Evolutionary conservation across 2,888 invertebrate species (phyloP).

Genomic region (Drosophila siamana): DNA sequence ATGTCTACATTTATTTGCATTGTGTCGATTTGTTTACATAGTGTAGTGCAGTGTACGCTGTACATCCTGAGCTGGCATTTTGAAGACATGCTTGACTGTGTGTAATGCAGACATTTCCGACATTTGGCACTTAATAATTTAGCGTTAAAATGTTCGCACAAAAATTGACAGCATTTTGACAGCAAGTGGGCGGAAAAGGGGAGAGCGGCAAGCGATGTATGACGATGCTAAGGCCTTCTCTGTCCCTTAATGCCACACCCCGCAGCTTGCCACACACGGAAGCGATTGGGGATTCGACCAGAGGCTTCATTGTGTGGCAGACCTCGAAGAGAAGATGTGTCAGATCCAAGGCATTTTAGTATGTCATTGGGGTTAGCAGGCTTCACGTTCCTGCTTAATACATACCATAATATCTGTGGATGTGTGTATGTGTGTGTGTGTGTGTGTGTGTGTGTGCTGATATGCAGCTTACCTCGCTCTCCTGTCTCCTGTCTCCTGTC

Average conservation of each 20-base stretch:
- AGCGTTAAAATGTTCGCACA: slow-evolving; percentile 67
- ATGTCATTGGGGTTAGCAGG: slow-evolving; percentile 57
- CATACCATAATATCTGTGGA: slow-evolving; percentile 19
- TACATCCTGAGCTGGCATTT: slow-evolving; percentile 1
- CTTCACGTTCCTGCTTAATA: slow-evolving; percentile 58
- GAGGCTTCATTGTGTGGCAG: slow-evolving; percentile 44
- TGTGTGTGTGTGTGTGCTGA: slow-evolving; percentile 35
- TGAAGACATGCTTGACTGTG: slow-evolving; percentile 16
- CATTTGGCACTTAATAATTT: slow-evolving; percentile 66
- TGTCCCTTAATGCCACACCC: slow-evolving; percentile 28
- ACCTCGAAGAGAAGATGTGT: slow-evolving; percentile 32
- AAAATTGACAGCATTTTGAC: slow-evolving; percentile 78
- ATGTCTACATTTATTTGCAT: background rate
- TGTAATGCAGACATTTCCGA: slow-evolving; percentile 57
- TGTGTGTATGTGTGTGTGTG: background rate
- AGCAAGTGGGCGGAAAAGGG: slow-evolving; percentile 23
- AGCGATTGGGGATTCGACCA: slow-evolving; percentile 34
- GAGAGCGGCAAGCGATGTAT: background rate
- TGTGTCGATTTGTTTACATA: background rate
- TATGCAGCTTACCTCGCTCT: slow-evolving; percentile 57
- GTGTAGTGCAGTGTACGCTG: background rate
- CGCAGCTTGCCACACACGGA: background rate
- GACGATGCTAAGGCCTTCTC: slow-evolving; percentile 23
- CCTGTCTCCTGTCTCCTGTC: slow-evolving; percentile 52
- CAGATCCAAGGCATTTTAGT: slow-evolving; percentile 51